A percentile compares a stretch with the other conserved stretches of the same genome.
These are phyloP conservation scores for Monochamus saltuarius DNA, from an alignment of 1,140 invertebrate genomes.

Conservation along the genomic window DNA sequence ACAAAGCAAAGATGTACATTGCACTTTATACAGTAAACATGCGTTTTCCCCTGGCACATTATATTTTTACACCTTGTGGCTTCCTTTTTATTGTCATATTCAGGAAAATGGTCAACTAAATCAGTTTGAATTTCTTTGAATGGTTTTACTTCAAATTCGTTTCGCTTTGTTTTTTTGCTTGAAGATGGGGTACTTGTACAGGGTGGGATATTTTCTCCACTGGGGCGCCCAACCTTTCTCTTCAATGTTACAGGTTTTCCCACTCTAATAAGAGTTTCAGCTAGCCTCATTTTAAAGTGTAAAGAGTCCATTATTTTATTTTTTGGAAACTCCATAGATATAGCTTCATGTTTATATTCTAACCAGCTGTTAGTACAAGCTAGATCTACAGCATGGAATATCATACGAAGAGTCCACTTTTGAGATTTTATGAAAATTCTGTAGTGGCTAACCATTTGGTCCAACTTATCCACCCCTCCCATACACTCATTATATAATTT, in stretches of 20 bases:
- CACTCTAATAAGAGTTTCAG: neutral
- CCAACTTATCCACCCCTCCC: constrained; percentile 49
- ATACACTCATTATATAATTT: constrained; percentile 46
- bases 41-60: constrained; percentile 7
- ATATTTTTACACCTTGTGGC: constrained; percentile 9
- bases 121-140: constrained; percentile 4
- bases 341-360: constrained; percentile 6
- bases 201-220: too few species aligned
- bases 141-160: constrained; percentile 2
- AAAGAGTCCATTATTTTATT: neutral
- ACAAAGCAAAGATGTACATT: constrained; percentile 9
- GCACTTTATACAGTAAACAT: constrained; percentile 10
- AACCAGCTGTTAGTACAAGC: constrained; percentile 17
- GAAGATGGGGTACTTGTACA: too few species aligned
- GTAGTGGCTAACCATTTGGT: constrained; percentile 23
- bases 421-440: constrained; percentile 12
- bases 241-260: neutral
- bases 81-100: constrained; percentile 13
- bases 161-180: too few species aligned
- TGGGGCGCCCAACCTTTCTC: neutral
- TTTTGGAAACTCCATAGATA: neutral
- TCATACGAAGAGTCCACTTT: constrained; percentile 27
- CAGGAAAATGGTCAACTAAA: constrained; percentile 8
- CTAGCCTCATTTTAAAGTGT: neutral
- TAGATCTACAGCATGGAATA: constrained; percentile 19